Evolutionary conservation across 2,888 invertebrate genomes (phyloP), one percentile per base, ranked within the genome.

Genomic region (Sphaerophoria taeniata): DNA sequence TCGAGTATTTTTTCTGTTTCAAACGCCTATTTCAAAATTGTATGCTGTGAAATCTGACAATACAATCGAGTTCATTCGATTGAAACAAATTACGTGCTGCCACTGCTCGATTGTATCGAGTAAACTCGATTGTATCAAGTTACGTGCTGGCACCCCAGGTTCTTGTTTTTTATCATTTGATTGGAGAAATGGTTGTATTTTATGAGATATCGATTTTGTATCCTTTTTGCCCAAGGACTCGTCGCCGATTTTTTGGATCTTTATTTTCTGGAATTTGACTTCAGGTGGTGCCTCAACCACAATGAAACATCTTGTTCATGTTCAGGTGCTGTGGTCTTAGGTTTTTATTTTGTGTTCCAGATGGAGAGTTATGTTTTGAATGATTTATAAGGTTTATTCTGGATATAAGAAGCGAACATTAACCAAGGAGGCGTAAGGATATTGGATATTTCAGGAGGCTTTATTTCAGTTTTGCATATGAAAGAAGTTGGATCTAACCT

Each of bases 191-290:
- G 76, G 45, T 47, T 47, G n/a, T 63, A 51, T 43, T 43, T 43
- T 43, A 43, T 72, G 72, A 72, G 67, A 72, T 77, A 82, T 82
- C 77, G 77, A 72, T 71, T 65, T 71, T 49, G 16, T 49, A 65
- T 65, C 34, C 11, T 63, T 56, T 63, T 6, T 53, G 16, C 6
- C 4, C 53, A 60, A 47, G 53, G 56, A 56, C 63, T 65, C 45
- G 43, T 5, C 45, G 60, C 36, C 49, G 45, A 70, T 49, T 33
- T 3, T 47, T 33, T 14, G 45, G 4, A 6, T 43, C 6, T 24
- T 60, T 9, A 39, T 24, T 12, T 7, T 53, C 12, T 6, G 2
- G 51, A 5, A 6, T 39, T 14, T 36, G 34, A 63, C 56, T 70
- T 63, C 47, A 74, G 69, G 65, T 55, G 58, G 43, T 34, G 24